Evolutionary conservation across 2,888 invertebrate genomes (phyloP).

Genomic region (Shargacucullia verbasci): DNA sequence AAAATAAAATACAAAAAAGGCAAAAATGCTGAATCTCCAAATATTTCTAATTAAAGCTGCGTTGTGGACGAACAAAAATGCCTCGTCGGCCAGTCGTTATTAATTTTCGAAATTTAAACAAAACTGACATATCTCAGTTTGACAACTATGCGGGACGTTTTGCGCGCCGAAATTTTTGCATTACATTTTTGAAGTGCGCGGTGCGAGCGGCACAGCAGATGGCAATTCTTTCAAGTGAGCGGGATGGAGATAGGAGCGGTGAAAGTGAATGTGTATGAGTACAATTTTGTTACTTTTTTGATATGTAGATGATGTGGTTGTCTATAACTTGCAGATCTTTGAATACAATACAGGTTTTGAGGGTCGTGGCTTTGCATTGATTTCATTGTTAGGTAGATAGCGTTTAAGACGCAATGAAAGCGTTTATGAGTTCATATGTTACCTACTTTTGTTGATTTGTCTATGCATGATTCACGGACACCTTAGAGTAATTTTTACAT

Average conservation of each 20-base stretch:
- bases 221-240: conserved; percentile 50
- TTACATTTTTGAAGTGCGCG: conserved; percentile 69
- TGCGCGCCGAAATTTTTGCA: conserved; percentile 77
- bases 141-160: conserved; percentile 81
- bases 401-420: too few relatives aligned
- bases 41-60: conserved; percentile 85
- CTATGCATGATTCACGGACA: too few relatives aligned
- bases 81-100: conserved; percentile 73
- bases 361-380: conserved; percentile 26
- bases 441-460: too few relatives aligned
- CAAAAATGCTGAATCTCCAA: conserved; percentile 77
- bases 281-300: conserved; percentile 23
- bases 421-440: too few relatives aligned
- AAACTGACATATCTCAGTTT: conserved; percentile 84
- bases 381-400: too few relatives aligned
- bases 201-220: conserved; percentile 51
- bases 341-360: conserved; percentile 36
- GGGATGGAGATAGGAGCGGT: conserved; percentile 27
- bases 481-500: too few relatives aligned
- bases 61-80: conserved; percentile 73
- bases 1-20: conserved; percentile 33
- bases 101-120: conserved; percentile 87
- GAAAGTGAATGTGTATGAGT: conserved; percentile 35
- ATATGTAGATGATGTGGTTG: conserved; percentile 35
- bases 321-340: conserved; percentile 34